phyloP scores from a whole-genome alignment of 64 coral and sea anemone species.

The Orbicella faveolata region DNA sequence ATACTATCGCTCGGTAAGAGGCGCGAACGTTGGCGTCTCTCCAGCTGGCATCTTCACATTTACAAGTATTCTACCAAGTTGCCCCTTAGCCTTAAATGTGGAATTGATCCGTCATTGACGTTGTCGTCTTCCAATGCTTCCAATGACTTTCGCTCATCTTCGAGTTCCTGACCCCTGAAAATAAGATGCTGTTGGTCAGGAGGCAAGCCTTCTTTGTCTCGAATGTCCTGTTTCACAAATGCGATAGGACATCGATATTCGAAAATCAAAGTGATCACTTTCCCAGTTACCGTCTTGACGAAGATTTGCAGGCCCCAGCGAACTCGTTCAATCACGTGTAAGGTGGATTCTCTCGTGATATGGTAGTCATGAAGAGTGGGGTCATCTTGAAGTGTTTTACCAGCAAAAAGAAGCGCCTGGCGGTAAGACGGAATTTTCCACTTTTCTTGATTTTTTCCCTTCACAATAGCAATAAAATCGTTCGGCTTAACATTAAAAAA shows the following conservation, averaged over 20 bases:
- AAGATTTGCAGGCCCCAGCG: background rate
- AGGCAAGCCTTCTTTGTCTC: background rate
- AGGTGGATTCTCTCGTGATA: background rate
- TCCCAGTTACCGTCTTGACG: background rate
- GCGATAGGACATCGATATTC: background rate
- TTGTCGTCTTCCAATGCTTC: background rate
- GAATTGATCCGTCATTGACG: background rate
- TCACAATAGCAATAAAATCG: background rate
- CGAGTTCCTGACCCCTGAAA: background rate
- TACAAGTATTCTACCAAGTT: background rate
- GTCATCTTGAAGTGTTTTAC: no score
- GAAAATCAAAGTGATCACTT: background rate
- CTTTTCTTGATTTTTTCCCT: background rate
- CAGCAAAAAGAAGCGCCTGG: no score
- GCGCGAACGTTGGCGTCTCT: background rate
- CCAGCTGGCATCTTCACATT: background rate
- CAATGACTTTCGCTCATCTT: background rate
- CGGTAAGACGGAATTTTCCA: no score
- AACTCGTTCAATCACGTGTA: background rate
- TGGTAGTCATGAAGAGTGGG: no score
- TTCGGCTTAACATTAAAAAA: background rate
- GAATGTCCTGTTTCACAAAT: background rate
- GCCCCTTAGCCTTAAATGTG: background rate
- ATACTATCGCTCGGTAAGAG: background rate
- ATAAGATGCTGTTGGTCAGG: background rate